These are phyloP conservation scores for Ischnura elegans DNA, from an alignment of 2,888 invertebrate genomes.

Conservation along the genomic window DNA sequence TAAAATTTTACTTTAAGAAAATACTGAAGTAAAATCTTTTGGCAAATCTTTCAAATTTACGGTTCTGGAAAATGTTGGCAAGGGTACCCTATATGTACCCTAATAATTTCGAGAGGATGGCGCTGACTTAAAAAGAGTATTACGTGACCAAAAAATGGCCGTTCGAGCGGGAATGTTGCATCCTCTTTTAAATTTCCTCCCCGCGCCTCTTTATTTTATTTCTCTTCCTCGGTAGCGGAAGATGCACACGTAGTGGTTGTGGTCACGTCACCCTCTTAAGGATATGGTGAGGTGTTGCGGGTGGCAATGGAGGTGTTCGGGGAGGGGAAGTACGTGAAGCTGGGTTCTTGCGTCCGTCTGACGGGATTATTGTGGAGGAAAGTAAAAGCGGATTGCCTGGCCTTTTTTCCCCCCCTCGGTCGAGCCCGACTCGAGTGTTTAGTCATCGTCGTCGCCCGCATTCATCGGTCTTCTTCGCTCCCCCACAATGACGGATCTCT, in stretches of 20 bases:
- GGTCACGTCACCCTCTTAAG: conserved; percentile 3
- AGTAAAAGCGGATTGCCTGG: not conserved
- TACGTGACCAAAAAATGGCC: too few relatives aligned
- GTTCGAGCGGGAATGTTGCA: too few relatives aligned
- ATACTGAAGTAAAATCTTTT: too few relatives aligned
- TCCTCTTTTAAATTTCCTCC: not conserved
- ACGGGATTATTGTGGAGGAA: not conserved
- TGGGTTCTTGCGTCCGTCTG: not conserved
- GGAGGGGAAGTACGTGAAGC: not conserved
- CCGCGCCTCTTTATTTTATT: not conserved
- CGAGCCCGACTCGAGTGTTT: not conserved
- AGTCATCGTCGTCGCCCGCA: not conserved
- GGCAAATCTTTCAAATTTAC: too few relatives aligned
- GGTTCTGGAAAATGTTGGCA: too few relatives aligned
- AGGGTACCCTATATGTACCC: too few relatives aligned
- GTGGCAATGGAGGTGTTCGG: not conserved
- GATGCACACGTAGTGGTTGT: not conserved
- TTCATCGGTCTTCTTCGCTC: not conserved
- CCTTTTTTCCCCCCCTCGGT: not conserved
- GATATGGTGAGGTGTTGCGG: not conserved
- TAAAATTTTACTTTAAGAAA: too few relatives aligned
- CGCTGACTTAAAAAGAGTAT: too few relatives aligned
- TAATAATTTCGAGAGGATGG: too few relatives aligned
- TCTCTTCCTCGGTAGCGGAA: not conserved
- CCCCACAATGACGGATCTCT: not conserved